Percentiles rank a stretch among this genome's conserved stretches.
Conservation (phyloP, 92 coral and sea anemone genomes). For the Epizoanthus illoricatus region DNA sequence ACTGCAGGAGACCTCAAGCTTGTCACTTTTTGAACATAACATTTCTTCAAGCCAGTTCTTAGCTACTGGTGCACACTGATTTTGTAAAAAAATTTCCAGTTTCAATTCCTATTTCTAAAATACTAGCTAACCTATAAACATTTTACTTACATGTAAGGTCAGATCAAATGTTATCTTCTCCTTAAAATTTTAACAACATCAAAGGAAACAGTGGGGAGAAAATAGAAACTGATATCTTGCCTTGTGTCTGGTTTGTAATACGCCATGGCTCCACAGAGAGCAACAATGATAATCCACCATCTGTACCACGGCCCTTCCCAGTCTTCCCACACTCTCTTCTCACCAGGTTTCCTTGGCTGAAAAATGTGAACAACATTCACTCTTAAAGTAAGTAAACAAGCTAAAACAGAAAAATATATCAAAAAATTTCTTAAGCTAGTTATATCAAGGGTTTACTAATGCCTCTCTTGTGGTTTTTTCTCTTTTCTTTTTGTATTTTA, state of each 20-base stretch:
- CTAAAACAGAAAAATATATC: background rate
- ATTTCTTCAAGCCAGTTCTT: no score
- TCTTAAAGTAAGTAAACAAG: background rate
- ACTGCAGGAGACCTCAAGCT: no score
- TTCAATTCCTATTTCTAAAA: background rate
- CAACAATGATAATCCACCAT: constrained; percentile 91
- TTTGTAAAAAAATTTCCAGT: background rate
- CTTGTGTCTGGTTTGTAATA: constrained; percentile 97
- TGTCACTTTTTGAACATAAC: no score
- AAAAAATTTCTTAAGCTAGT: background rate
- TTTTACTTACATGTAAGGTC: background rate
- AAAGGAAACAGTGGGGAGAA: background rate
- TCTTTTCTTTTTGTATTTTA: no score
- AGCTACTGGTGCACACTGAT: background rate
- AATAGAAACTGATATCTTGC: constrained; percentile 29
- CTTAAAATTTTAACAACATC: background rate
- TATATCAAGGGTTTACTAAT: no score
- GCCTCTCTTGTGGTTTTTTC: no score
- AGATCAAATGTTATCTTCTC: background rate
- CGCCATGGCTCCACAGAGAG: constrained; percentile 72
- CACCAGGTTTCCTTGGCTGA: constrained; percentile 95
- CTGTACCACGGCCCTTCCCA: constrained; percentile 99
- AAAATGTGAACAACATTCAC: constrained; percentile 2
- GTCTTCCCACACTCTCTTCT: constrained; percentile 91
- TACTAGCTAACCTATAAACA: background rate